Conservation (phyloP, 2,797 vertebrate species). For the Notamacropus eugenii region DNA sequence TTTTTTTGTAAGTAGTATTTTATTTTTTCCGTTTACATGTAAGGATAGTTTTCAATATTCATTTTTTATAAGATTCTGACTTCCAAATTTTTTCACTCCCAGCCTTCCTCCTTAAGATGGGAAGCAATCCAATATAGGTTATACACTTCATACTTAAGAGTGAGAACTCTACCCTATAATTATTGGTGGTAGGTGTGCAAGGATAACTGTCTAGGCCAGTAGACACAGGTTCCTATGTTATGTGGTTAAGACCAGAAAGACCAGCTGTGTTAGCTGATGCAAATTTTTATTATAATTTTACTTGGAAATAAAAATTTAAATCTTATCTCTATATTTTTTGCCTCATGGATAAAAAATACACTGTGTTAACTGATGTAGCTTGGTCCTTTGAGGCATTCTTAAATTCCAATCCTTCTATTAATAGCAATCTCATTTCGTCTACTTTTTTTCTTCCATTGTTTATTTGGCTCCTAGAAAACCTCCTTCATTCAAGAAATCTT, state of each 20-base stretch:
- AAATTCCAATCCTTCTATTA: no score
- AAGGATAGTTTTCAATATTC: no score
- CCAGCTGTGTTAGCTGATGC: neutral
- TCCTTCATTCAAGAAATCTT: constrained; percentile 19
- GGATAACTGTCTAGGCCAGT: constrained; percentile 46
- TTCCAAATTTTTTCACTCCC: no score
- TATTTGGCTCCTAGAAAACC: neutral
- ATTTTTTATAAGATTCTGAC: no score
- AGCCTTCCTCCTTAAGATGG: no score
- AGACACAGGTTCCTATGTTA: constrained; percentile 18
- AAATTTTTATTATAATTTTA: neutral
- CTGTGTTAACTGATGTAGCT: neutral
- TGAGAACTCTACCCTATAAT: constrained; percentile 51
- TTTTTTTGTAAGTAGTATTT: constrained; percentile 42
- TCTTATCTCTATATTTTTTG: neutral
- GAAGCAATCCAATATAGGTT: no score
- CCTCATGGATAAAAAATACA: neutral
- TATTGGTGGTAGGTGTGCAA: constrained; percentile 44
- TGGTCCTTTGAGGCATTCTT: no score
- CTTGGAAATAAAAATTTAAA: neutral
- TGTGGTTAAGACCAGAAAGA: neutral
- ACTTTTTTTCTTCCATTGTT: neutral
- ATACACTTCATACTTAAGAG: no score
- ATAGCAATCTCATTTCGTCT: no score
- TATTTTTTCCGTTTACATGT: no score